A percentile compares a stretch with the other conserved stretches of the same genome.
These are phyloP conservation scores for Eretmocerus hayati DNA, from an alignment of 2,888 invertebrate species.

Conservation along the genomic window DNA sequence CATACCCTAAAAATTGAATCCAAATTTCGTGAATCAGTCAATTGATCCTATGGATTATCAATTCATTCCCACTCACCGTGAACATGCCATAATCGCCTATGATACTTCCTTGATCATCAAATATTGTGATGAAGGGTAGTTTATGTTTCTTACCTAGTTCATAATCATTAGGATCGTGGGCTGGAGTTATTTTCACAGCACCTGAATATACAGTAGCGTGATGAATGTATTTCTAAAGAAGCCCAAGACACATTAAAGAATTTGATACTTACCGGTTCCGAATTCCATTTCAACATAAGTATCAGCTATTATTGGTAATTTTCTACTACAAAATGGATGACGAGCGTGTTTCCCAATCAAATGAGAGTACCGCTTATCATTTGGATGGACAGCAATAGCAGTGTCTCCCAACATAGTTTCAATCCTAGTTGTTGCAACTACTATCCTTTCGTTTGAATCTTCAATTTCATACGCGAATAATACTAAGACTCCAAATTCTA, in stretches of 20 bases:
- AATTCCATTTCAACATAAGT: constrained; percentile 91
- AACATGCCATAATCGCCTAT: constrained; percentile 73
- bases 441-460: constrained; percentile 67
- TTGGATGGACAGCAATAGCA: constrained; percentile 95
- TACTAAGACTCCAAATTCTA: constrained; percentile 90
- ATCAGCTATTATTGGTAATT: constrained; percentile 83
- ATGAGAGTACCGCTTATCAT: constrained; percentile 75
- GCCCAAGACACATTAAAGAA: neutral
- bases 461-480: constrained; percentile 86
- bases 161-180: constrained; percentile 95
- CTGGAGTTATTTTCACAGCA: constrained; percentile 98
- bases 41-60: neutral
- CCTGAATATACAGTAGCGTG: constrained; percentile 50
- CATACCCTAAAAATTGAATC: constrained; percentile 58
- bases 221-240: neutral
- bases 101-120: constrained; percentile 86
- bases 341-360: constrained; percentile 73
- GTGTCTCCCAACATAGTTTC: constrained; percentile 99
- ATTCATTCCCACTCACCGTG: constrained; percentile 49
- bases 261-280: constrained; percentile 69
- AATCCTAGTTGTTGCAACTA: constrained; percentile 94
- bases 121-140: constrained; percentile 78
- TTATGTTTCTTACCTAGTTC: constrained; percentile 87
- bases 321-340: constrained; percentile 83
- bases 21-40: neutral